phyloP scores from a whole-genome alignment of 1,140 invertebrate genomes.

The Danaus melanippus region DNA sequence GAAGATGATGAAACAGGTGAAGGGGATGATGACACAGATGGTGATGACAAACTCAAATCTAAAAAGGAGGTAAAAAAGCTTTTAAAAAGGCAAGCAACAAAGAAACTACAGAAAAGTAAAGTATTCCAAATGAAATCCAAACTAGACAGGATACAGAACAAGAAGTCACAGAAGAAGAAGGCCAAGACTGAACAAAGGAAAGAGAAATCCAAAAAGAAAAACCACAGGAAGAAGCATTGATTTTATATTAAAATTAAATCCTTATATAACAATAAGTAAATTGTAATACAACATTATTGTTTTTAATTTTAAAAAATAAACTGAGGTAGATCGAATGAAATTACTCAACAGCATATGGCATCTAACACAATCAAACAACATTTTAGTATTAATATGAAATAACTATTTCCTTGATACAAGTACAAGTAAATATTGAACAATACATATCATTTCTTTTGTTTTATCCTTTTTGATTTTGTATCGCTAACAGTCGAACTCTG shows the following conservation, averaged over 20 bases:
- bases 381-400: not conserved
- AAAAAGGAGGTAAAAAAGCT: conserved; percentile 78
- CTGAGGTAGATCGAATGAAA: too few species aligned
- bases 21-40: conserved; percentile 44
- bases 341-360: too few species aligned
- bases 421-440: not conserved
- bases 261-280: too few species aligned
- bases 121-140: conserved; percentile 81
- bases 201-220: conserved; percentile 60
- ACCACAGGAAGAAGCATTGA: conserved; percentile 52
- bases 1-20: conserved; percentile 57
- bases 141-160: conserved; percentile 75
- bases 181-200: conserved; percentile 47
- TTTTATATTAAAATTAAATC: conserved; percentile 12
- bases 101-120: conserved; percentile 81
- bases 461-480: conserved; percentile 16
- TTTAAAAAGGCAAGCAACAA: conserved; percentile 78
- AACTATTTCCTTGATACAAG: conserved; percentile 1
- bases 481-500: conserved; percentile 9
- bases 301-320: too few species aligned
- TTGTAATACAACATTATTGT: too few species aligned
- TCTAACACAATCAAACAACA: not conserved
- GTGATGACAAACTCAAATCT: conserved; percentile 68
- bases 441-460: conserved; percentile 6
- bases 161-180: conserved; percentile 69